A percentile compares a stretch with the other conserved stretches of the same genome.
Evolutionary conservation across 2,888 invertebrate genomes (phyloP).

Genomic region (Galerucella calmariensis): DNA sequence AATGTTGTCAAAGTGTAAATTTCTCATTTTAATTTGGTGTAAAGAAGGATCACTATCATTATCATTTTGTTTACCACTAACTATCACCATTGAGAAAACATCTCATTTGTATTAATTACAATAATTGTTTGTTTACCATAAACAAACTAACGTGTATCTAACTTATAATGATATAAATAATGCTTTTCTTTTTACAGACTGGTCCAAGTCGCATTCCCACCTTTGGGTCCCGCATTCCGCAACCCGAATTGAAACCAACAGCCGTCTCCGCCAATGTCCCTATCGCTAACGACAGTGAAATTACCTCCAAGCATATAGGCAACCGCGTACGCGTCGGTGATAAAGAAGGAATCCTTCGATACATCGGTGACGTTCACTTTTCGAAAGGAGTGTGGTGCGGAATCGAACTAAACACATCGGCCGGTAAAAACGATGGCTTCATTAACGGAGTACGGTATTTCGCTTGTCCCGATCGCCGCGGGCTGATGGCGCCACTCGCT

Average conservation of each 20-base stretch:
- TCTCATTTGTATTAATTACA: background rate
- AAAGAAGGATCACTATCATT: no score
- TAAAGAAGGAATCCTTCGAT: slow-evolving; percentile 68
- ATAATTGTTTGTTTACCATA: background rate
- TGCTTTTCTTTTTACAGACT: slow-evolving; percentile 53
- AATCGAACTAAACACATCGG: slow-evolving; percentile 68
- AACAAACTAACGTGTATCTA: background rate
- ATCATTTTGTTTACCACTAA: no score
- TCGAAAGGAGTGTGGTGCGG: slow-evolving; percentile 74
- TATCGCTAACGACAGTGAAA: slow-evolving; percentile 31
- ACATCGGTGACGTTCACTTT: slow-evolving; percentile 68
- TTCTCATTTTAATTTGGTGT: no score
- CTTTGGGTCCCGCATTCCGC: slow-evolving; percentile 58
- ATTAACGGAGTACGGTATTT: slow-evolving; percentile 74
- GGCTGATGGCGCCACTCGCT: slow-evolving; percentile 72
- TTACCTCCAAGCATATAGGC: slow-evolving; percentile 54
- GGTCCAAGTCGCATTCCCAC: slow-evolving; percentile 60
- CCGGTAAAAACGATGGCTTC: slow-evolving; percentile 73
- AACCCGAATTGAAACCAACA: slow-evolving; percentile 44
- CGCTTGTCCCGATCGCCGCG: slow-evolving; percentile 69
- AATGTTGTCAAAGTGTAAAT: no score
- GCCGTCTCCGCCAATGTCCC: slow-evolving; percentile 35
- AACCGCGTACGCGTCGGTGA: slow-evolving; percentile 58
- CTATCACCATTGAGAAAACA: no score
- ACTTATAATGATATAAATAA: background rate